These are phyloP conservation scores for Pristiophorus japonicus DNA, from an alignment of 2,113 vertebrate species.

Conservation along the genomic window DNA sequence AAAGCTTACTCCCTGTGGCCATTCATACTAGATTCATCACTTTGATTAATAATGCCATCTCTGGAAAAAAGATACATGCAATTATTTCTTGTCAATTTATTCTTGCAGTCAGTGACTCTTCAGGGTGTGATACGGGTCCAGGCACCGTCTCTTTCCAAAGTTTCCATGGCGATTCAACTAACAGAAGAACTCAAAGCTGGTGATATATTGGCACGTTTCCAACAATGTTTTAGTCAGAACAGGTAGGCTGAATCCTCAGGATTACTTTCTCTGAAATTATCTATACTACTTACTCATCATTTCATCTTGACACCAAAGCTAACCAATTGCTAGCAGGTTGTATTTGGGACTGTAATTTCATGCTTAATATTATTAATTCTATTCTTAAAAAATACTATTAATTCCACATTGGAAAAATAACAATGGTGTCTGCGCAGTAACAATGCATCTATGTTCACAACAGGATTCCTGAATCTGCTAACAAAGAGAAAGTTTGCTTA, in stretches of 20 bases:
- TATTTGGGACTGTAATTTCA: not conserved
- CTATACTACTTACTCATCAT: not conserved
- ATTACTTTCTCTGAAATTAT: not conserved
- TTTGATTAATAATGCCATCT: not conserved
- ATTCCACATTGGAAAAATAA: not conserved
- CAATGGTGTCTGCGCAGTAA: slow-evolving; percentile 36
- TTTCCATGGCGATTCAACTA: slow-evolving; percentile 93
- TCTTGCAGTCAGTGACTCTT: slow-evolving; percentile 66
- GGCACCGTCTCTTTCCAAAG: slow-evolving; percentile 87
- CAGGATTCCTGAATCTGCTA: slow-evolving; percentile 58
- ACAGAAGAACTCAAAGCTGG: slow-evolving; percentile 83
- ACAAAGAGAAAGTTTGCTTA: slow-evolving; percentile 79
- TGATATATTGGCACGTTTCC: slow-evolving; percentile 80
- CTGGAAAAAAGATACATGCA: not conserved
- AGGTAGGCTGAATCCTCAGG: slow-evolving; percentile 60
- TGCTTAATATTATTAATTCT: not conserved
- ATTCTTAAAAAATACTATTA: not conserved
- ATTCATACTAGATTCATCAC: not conserved
- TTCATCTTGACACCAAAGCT: not conserved
- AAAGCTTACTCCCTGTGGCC: not conserved
- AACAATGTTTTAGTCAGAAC: slow-evolving; percentile 69
- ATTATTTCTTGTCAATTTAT: slow-evolving; percentile 40
- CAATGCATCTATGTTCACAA: slow-evolving; percentile 53
- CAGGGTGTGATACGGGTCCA: slow-evolving; percentile 88
- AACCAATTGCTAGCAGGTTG: not conserved